Percentiles rank a stretch among this genome's conserved stretches.
Evolutionary conservation across 1,140 invertebrate genomes (phyloP).

Genomic region (Brevipalpus yothersi): DNA sequence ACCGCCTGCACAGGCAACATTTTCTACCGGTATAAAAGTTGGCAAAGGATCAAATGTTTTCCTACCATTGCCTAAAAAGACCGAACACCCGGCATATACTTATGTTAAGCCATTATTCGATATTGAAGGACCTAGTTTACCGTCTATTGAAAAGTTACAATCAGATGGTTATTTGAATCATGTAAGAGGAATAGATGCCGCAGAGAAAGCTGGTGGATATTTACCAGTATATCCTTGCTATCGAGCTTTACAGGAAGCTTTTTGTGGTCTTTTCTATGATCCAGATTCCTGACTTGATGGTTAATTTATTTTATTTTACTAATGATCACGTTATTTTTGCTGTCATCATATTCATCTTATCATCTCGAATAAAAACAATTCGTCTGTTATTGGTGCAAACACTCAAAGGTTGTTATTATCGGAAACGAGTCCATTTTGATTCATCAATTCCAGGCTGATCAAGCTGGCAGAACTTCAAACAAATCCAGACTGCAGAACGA

Average conservation of each 20-base stretch:
- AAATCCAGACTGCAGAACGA: too few species aligned
- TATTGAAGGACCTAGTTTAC: slow-evolving; percentile 42
- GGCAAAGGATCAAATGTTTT: slow-evolving; percentile 13
- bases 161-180: slow-evolving; percentile 44
- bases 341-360: too few species aligned
- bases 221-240: slow-evolving; percentile 51
- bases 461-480: too few species aligned
- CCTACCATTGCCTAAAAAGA: slow-evolving; percentile 32
- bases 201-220: slow-evolving; percentile 70
- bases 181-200: slow-evolving; percentile 37
- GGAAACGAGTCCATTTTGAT: too few species aligned
- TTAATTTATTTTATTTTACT: too few species aligned
- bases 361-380: too few species aligned
- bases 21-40: slow-evolving; percentile 20
- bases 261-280: slow-evolving; percentile 45
- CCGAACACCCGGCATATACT: slow-evolving; percentile 43
- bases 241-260: slow-evolving; percentile 65
- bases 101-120: slow-evolving; percentile 33
- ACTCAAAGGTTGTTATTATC: too few species aligned
- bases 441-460: too few species aligned
- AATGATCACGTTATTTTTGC: too few species aligned
- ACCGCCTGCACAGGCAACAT: slow-evolving; percentile 9
- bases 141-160: slow-evolving; percentile 34
- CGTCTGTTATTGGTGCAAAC: too few species aligned
- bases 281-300: not conserved